Evolutionary conservation across 2,797 vertebrate genomes (phyloP).

Genomic region (Urosaurus nigricauda): DNA sequence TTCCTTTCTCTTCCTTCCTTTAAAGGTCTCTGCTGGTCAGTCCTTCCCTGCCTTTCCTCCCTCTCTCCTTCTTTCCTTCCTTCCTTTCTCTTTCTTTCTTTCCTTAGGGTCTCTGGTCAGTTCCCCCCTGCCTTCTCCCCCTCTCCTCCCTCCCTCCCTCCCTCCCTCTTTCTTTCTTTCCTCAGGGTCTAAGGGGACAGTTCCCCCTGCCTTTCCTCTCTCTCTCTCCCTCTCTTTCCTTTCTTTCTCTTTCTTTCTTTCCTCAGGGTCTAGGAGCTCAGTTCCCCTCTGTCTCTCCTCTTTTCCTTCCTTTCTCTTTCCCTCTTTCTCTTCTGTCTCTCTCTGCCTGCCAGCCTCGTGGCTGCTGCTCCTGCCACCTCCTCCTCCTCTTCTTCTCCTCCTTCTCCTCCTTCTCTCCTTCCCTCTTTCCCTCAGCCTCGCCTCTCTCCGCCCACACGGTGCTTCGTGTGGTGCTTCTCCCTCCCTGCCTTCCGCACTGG

Average conservation of each 20-base stretch:
- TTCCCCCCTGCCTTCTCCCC: too few relatives aligned
- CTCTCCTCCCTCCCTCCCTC: constrained; percentile 23
- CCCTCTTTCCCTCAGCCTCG: constrained; percentile 33
- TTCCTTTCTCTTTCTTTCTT: constrained; percentile 38
- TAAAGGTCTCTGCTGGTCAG: too few relatives aligned
- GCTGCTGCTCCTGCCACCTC: neutral
- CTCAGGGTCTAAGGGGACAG: too few relatives aligned
- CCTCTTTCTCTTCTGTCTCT: neutral
- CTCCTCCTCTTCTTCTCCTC: neutral
- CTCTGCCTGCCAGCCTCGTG: constrained; percentile 41
- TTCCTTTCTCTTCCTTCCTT: too few relatives aligned
- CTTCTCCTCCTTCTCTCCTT: neutral
- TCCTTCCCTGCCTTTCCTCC: too few relatives aligned
- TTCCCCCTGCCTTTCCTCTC: neutral
- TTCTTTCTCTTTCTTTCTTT: neutral
- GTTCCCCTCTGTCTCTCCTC: constrained; percentile 9
- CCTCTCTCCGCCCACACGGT: constrained; percentile 70
- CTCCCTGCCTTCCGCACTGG: too few relatives aligned
- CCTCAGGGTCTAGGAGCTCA: too few relatives aligned
- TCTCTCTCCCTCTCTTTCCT: neutral
- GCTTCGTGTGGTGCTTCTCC: too few relatives aligned
- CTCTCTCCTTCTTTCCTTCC: too few relatives aligned
- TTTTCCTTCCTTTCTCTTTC: neutral
- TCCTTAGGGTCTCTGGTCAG: too few relatives aligned
- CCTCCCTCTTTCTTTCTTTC: neutral